phyloP scores from a whole-genome alignment of 2,888 invertebrate genomes.

The Cyclophora punctaria region DNA sequence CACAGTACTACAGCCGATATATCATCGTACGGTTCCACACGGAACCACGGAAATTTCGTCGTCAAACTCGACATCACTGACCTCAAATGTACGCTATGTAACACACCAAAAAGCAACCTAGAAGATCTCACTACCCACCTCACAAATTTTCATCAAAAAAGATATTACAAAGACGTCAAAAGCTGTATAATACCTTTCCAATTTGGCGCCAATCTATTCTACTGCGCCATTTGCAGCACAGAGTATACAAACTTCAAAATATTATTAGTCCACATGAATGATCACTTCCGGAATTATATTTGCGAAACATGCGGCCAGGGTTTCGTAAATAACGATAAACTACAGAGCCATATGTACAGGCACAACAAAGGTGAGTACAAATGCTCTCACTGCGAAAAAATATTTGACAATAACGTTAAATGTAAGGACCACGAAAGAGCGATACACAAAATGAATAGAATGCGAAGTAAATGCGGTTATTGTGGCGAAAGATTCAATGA shows the following conservation, averaged over 20 bases:
- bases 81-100: constrained; percentile 35
- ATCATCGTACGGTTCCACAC: constrained; percentile 15
- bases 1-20: constrained; percentile 15
- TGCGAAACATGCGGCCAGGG: constrained; percentile 69
- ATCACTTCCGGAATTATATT: constrained; percentile 54
- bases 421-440: constrained; percentile 36
- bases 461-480: constrained; percentile 41
- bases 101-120: constrained; percentile 17
- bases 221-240: constrained; percentile 29
- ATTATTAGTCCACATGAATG: constrained; percentile 45
- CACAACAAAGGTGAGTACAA: constrained; percentile 41
- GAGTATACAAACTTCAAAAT: constrained; percentile 39
- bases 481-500: constrained; percentile 51
- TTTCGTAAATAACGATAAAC: constrained; percentile 41
- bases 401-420: constrained; percentile 36
- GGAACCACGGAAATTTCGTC: constrained; percentile 23
- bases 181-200: constrained; percentile 40
- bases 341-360: constrained; percentile 38
- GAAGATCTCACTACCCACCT: constrained; percentile 32
- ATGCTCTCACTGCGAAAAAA: constrained; percentile 35
- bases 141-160: constrained; percentile 23
- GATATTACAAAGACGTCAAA: constrained; percentile 27
- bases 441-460: constrained; percentile 31
- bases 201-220: constrained; percentile 22
- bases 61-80: constrained; percentile 45